Evolutionary conservation across 2,888 invertebrate species (phyloP).

Genomic region (Ormyrus rosae): DNA sequence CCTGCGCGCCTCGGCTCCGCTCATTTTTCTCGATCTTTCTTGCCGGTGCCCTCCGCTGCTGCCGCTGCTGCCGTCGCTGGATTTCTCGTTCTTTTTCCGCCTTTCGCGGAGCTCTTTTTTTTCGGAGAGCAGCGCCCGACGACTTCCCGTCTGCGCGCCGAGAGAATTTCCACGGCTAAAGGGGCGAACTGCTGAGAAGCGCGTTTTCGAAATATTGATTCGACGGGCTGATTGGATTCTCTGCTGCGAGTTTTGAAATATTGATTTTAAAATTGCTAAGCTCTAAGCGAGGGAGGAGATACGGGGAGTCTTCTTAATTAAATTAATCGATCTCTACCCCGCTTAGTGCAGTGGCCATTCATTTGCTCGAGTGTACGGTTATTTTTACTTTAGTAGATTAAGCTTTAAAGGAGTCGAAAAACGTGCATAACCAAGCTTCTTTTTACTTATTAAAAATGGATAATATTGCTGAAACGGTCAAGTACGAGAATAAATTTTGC

Average conservation of each 20-base stretch:
- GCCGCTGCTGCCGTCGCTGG: not conserved
- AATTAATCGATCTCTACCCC: not conserved
- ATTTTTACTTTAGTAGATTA: no score
- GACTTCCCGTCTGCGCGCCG: not conserved
- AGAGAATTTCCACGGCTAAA: no score
- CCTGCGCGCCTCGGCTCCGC: not conserved
- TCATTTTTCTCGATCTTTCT: conserved; percentile 26
- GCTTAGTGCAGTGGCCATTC: no score
- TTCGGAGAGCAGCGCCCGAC: not conserved
- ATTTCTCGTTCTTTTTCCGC: not conserved
- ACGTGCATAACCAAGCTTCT: no score
- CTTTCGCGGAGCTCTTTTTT: not conserved
- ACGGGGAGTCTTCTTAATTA: not conserved
- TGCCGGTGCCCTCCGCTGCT: not conserved
- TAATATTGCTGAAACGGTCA: no score
- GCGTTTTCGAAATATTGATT: not conserved
- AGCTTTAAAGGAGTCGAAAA: no score
- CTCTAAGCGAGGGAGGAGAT: not conserved
- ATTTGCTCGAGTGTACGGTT: no score
- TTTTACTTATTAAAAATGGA: no score
- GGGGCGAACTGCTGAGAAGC: no score
- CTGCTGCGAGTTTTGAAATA: not conserved
- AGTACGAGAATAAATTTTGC: no score
- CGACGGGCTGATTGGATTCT: not conserved
- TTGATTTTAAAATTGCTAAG: conserved; percentile 2